phyloP scores from a whole-genome alignment of 2,113 vertebrate species.

The Collichthys lucidus region DNA sequence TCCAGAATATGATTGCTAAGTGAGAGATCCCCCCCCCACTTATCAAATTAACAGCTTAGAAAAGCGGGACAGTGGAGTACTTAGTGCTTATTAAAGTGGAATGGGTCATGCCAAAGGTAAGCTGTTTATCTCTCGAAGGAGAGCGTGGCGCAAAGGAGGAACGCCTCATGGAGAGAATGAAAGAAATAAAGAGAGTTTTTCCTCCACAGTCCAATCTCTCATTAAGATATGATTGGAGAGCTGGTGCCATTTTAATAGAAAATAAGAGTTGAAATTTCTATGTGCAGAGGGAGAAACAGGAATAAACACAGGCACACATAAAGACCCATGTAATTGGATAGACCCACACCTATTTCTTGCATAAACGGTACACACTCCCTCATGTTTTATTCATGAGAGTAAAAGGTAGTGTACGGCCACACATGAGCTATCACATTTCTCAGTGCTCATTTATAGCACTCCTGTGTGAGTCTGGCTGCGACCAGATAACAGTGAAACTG shows the following conservation, averaged over 20 bases:
- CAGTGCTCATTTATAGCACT: slow-evolving; percentile 75
- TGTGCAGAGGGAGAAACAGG: slow-evolving; percentile 11
- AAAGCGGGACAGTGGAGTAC: slow-evolving; percentile 71
- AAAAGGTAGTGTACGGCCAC: slow-evolving; percentile 73
- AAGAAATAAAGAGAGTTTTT: slow-evolving; percentile 21
- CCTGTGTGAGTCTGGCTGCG: slow-evolving; percentile 74
- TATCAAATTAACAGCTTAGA: slow-evolving; percentile 81
- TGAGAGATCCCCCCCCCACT: slow-evolving; percentile 77
- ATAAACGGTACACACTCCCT: slow-evolving; percentile 46
- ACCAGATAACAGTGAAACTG: slow-evolving; percentile 80
- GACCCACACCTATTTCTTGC: slow-evolving; percentile 37
- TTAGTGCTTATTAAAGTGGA: slow-evolving; percentile 76
- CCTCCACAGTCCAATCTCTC: slow-evolving; percentile 23
- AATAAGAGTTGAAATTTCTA: slow-evolving; percentile 24
- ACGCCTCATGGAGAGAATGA: slow-evolving; percentile 43
- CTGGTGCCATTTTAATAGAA: slow-evolving; percentile 12
- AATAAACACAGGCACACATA: slow-evolving; percentile 31
- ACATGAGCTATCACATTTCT: slow-evolving; percentile 80
- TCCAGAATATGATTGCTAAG: slow-evolving; percentile 81
- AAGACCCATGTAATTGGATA: slow-evolving; percentile 43
- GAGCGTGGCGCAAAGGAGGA: slow-evolving; percentile 43
- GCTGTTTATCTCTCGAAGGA: slow-evolving; percentile 77
- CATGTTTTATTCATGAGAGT: slow-evolving; percentile 81
- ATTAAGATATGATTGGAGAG: slow-evolving; percentile 45
- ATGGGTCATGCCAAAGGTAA: slow-evolving; percentile 78